A percentile compares a stretch with the other conserved stretches of the same genome.
These are phyloP conservation scores for Scaptomyza cyrtandrae DNA, from an alignment of 2,888 invertebrate species.

Conservation along the genomic window DNA sequence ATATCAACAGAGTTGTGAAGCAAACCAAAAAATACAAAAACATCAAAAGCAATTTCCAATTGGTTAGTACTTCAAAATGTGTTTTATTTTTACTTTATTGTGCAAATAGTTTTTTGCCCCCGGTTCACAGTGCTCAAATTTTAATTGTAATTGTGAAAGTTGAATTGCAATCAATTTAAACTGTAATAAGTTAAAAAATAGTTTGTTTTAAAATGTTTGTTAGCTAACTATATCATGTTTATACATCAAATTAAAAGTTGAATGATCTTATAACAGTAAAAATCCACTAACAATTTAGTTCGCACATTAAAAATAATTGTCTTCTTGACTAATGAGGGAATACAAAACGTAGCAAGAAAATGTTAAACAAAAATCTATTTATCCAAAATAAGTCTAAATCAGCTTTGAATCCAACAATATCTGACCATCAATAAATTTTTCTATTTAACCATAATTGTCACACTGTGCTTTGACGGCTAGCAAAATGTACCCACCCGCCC, in stretches of 20 bases:
- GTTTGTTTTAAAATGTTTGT: too few relatives aligned
- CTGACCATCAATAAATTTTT: neutral
- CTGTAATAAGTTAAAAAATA: neutral
- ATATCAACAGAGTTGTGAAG: conserved; percentile 41
- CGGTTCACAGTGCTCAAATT: conserved; percentile 44
- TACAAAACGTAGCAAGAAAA: too few relatives aligned
- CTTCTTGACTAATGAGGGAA: too few relatives aligned
- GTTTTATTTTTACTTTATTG: conserved; percentile 36
- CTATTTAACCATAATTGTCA: conserved; percentile 9
- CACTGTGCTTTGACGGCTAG: conserved; percentile 46
- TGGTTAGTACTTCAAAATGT: conserved; percentile 57
- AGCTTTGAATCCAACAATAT: neutral
- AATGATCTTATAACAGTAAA: too few relatives aligned
- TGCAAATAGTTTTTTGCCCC: conserved; percentile 26
- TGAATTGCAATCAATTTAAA: conserved; percentile 2
- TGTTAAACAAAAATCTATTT: too few relatives aligned
- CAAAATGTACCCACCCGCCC: conserved; percentile 52
- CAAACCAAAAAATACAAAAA: conserved; percentile 24
- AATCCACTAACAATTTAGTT: too few relatives aligned
- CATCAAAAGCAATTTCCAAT: conserved; percentile 43
- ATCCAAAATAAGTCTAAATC: too few relatives aligned
- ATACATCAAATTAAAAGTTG: too few relatives aligned
- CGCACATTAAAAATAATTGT: too few relatives aligned
- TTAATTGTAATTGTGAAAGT: neutral
- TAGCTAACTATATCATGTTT: too few relatives aligned